Conservation (phyloP, 1,140 invertebrate species). For the Caenorhabditis brenneri region DNA sequence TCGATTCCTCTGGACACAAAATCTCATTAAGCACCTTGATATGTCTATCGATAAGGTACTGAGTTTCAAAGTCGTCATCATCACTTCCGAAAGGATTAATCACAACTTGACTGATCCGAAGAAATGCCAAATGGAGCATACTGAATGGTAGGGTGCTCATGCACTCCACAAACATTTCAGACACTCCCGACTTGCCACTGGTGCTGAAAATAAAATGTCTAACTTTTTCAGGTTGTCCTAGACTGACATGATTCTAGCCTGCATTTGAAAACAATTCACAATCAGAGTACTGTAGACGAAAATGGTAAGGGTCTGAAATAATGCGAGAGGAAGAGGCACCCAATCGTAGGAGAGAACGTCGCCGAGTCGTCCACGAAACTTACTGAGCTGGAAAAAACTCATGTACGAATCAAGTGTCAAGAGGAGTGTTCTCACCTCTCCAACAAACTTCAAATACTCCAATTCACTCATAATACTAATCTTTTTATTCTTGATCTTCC, state of each 20-base stretch:
- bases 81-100: background rate
- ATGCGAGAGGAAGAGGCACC: background rate
- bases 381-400: background rate
- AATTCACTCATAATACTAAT: background rate
- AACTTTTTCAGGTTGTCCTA: background rate
- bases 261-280: conserved; percentile 16
- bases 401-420: background rate
- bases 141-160: background rate
- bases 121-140: conserved; percentile 13
- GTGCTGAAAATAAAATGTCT: background rate
- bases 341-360: conserved; percentile 1
- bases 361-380: background rate
- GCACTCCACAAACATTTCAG: conserved; percentile 5
- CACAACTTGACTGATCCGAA: background rate
- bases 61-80: conserved; percentile 5
- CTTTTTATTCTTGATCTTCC: background rate
- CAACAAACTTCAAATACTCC: background rate
- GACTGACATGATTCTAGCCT: conserved; percentile 1
- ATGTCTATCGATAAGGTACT: background rate
- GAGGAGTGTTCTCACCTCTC: background rate
- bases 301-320: background rate
- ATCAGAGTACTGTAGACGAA: background rate
- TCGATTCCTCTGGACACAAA: background rate
- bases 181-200: background rate
- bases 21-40: conserved; percentile 16